Base-by-base conservation (phyloP, 2,797 vertebrate species). In the Alfaro cultratus region DNA sequence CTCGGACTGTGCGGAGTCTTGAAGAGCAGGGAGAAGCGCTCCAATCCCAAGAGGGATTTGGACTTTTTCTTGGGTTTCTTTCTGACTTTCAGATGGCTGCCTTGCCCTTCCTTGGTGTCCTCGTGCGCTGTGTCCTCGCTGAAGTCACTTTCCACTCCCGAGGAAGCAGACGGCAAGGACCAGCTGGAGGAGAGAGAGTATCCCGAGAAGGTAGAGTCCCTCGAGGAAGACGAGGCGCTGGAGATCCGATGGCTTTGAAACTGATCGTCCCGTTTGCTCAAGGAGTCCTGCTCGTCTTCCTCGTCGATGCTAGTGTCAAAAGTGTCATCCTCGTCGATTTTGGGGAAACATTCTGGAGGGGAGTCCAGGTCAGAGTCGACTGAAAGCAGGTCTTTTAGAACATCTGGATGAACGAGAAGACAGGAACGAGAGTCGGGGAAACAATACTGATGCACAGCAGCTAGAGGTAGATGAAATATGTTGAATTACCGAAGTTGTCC, bases 401-500 rank as follows among this genome's bases (percentile, higher is more conserved):
- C 85, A 81, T 99, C 98, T 98, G 91, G 57, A 73, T 1, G 23
- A 77, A 78, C 0, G 13, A 7, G 76, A 60, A 41, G 29, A 68
- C 31, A 57, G 29, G 29, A 51, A 55, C 39, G 11, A 77, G 21
- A 4, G 23, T 55, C 2, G 29, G n/a, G 41, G 13, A 18, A 21
- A 57, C 2, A 3, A 76, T 70, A 8, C 43, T 11, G 29, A 41
- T 46, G 43, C 36, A 1, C 31, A 75, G 47, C n/a, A 75, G 12
- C 6, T 45, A 29, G 16, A 6, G 13, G 68, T 46, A 29, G 41
- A 46, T 29, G 55, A 67, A 81, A 0, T 21, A 0, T 16, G 55
- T 21, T 29, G 74, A n/a, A 4, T 97, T 96, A 99, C 98, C 98
- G 36, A 99, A 98, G 90, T 96, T 98, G 91, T 99, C 97, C 74